These are phyloP conservation scores for Brienomyrus brachyistius DNA, from an alignment of 2,113 vertebrate genomes.

Conservation along the genomic window DNA sequence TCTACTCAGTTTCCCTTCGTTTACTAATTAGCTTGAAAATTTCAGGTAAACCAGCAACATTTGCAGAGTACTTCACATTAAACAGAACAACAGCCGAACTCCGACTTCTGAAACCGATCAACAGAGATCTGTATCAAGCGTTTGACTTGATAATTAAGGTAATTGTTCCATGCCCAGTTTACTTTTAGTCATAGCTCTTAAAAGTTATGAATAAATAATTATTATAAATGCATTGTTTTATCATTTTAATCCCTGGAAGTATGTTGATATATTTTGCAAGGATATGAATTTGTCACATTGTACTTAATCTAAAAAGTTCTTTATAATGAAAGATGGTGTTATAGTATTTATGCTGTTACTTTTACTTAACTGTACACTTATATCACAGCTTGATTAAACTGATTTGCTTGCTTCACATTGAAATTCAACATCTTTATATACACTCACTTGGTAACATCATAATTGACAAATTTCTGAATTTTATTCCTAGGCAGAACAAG, in stretches of 20 bases:
- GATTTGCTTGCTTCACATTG: background rate
- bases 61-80: constrained; percentile 77
- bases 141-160: constrained; percentile 99
- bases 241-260: background rate
- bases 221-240: background rate
- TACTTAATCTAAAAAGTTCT: background rate
- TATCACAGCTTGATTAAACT: no score
- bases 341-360: background rate
- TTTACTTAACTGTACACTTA: background rate
- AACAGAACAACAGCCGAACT: constrained; percentile 83
- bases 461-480: background rate
- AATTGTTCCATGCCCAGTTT: constrained; percentile 38
- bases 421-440: background rate
- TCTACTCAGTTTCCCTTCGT: background rate
- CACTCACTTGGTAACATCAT: background rate
- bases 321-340: background rate
- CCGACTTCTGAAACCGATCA: constrained; percentile 76
- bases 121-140: constrained; percentile 79
- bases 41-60: constrained; percentile 84
- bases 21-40: constrained; percentile 10
- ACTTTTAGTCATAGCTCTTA: background rate
- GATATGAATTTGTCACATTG: background rate
- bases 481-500: constrained; percentile 80
- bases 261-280: background rate
- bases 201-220: background rate